Base-by-base conservation (phyloP, 2,888 invertebrate species). In the Cheilosia pagana region DNA sequence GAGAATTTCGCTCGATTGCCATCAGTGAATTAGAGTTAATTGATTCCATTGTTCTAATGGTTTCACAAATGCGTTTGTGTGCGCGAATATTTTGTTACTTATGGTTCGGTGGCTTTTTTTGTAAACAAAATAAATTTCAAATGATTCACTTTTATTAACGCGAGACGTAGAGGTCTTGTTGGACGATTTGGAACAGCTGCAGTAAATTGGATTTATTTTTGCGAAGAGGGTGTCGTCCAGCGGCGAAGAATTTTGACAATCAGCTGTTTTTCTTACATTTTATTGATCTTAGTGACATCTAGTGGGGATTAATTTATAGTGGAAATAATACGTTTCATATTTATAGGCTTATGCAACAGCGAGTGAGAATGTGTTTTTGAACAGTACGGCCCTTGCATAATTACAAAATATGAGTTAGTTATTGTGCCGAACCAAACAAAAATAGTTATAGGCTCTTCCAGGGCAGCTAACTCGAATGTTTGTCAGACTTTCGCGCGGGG, bases 1-100 rank as follows among this genome's bases (percentile, higher is more conserved):
- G 88, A 39, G 89, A 83, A 88, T 90, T 89, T 62, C 83, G 77
- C 83, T 88, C 88, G 57, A 87, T 72, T 25, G 59, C 85, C 81
- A 85, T 81, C 70, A 85, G 62, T 23, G 85, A 85, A 81, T 85
- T 85, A 81, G 81, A 70, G 85, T 85, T 85, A 85, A 85, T 85
- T 85, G 85, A 75, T 81, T 81, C 60, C 85, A 85, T 85, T 85
- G 85, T 85, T 85, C 45, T 83, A 74, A 83, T 83, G 78, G 62
- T 77, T 68, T 72, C 68, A 52, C 78, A 78, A 55, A 57, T 43
- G 43, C 45, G 45, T 52, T 65, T 67, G 71, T 78, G 57, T 72
- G 79, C 50, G 48, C 55, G 19, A 31, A 50, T 57, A 41, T 21
- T 21, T 62, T 63, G 28, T 62, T 72, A 39, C 19, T 78, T 71